phyloP scores from a whole-genome alignment of 2,113 vertebrate species.

The Myrmophylax atrothorax region DNA sequence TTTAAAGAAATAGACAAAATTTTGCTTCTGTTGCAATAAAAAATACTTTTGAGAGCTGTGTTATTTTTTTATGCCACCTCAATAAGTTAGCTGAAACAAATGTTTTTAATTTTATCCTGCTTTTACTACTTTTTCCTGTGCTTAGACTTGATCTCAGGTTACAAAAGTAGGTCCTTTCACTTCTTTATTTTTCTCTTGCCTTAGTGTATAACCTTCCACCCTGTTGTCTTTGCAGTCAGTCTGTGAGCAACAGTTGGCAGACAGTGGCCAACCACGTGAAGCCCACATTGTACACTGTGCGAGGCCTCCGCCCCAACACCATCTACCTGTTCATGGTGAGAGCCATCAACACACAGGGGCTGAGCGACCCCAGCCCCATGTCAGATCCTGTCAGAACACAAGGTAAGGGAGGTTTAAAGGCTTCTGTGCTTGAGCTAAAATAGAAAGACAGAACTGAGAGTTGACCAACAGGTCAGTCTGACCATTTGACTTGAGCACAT shows the following conservation, averaged over 20 bases:
- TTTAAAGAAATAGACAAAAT: slow-evolving; percentile 38
- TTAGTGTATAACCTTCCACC: background rate
- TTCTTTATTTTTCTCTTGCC: background rate
- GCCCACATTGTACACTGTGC: slow-evolving; percentile 88
- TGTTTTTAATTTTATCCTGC: background rate
- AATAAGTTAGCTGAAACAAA: slow-evolving; percentile 14
- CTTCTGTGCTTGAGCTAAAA: background rate
- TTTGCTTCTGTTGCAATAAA: slow-evolving; percentile 23
- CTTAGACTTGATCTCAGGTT: background rate
- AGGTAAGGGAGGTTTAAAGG: slow-evolving; percentile 76
- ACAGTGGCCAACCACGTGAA: slow-evolving; percentile 96
- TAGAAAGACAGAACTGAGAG: background rate
- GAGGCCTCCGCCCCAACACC: slow-evolving; percentile 93
- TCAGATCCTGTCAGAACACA: slow-evolving; percentile 96
- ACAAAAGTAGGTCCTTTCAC: background rate
- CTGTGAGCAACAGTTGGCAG: slow-evolving; percentile 99
- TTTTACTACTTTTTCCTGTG: slow-evolving; percentile 27
- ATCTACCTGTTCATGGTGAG: slow-evolving; percentile 99
- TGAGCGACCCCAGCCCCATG: slow-evolving; percentile 97
- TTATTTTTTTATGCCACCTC: background rate
- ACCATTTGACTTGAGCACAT: background rate
- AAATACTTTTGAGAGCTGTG: slow-evolving; percentile 48
- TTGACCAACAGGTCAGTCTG: background rate
- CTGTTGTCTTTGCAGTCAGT: slow-evolving; percentile 83
- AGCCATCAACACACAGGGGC: slow-evolving; percentile 91